These are phyloP conservation scores for Himalopsyche tibetana DNA, from an alignment of 2,888 invertebrate genomes.

Conservation along the genomic window DNA sequence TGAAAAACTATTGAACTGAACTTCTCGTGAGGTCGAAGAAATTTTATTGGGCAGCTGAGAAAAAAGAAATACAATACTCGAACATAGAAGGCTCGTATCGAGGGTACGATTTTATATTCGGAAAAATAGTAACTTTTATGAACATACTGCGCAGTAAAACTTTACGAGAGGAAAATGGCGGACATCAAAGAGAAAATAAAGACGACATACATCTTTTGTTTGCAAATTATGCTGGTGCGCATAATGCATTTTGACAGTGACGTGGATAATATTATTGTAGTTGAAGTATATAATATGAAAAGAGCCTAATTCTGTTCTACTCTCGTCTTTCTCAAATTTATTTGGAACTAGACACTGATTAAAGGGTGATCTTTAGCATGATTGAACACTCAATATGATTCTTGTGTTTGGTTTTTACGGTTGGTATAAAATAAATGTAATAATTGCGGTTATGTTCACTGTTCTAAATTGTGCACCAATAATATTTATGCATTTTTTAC, in stretches of 20 bases:
- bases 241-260: neutral
- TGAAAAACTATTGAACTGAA: constrained; percentile 34
- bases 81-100: constrained; percentile 1
- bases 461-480: too few relatives aligned
- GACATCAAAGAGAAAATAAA: neutral
- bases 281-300: too few relatives aligned
- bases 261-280: neutral
- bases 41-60: constrained; percentile 43
- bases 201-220: constrained; percentile 21
- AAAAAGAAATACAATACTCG: constrained; percentile 11
- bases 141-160: neutral
- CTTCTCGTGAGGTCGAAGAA: constrained; percentile 52
- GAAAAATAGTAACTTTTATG: neutral
- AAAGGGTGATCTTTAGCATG: too few relatives aligned
- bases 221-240: neutral
- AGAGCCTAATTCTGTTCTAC: too few relatives aligned
- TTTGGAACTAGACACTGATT: too few relatives aligned
- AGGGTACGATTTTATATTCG: neutral
- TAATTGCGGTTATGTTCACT: too few relatives aligned
- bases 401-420: too few relatives aligned
- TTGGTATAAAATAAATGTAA: too few relatives aligned
- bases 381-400: too few relatives aligned
- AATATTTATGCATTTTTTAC: too few relatives aligned
- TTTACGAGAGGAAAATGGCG: constrained; percentile 19
- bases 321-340: too few relatives aligned